These are phyloP conservation scores for Sterrhoptilus dennistouni DNA, from an alignment of 2,113 vertebrate genomes.

Conservation along the genomic window DNA sequence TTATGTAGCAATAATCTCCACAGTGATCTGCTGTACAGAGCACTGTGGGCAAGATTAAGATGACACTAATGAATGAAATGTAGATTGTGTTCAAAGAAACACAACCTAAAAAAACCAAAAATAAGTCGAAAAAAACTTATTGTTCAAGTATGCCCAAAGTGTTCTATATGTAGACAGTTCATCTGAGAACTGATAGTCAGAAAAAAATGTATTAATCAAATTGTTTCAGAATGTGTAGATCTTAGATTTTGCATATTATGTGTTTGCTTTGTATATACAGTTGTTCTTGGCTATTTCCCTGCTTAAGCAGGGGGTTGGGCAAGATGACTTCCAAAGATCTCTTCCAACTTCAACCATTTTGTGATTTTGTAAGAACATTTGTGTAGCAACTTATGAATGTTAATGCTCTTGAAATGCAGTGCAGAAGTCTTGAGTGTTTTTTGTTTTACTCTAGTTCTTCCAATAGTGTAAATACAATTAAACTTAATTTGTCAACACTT, in stretches of 20 bases:
- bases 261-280: background rate
- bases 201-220: background rate
- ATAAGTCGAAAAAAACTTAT: background rate
- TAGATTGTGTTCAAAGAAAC: background rate
- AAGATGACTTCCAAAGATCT: background rate
- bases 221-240: background rate
- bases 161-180: rapidly evolving
- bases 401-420: background rate
- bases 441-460: background rate
- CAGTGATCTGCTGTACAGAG: background rate
- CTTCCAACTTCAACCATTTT: background rate
- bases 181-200: background rate
- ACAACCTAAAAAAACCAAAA: background rate
- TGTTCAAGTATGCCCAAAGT: background rate
- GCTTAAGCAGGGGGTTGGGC: background rate
- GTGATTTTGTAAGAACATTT: background rate
- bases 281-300: background rate
- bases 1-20: background rate
- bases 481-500: background rate
- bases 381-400: background rate
- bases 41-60: background rate
- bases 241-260: background rate
- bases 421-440: background rate
- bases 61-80: background rate
- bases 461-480: background rate